Base-by-base conservation (phyloP, 2,113 vertebrate species). In the Eulemur rufifrons region DNA sequence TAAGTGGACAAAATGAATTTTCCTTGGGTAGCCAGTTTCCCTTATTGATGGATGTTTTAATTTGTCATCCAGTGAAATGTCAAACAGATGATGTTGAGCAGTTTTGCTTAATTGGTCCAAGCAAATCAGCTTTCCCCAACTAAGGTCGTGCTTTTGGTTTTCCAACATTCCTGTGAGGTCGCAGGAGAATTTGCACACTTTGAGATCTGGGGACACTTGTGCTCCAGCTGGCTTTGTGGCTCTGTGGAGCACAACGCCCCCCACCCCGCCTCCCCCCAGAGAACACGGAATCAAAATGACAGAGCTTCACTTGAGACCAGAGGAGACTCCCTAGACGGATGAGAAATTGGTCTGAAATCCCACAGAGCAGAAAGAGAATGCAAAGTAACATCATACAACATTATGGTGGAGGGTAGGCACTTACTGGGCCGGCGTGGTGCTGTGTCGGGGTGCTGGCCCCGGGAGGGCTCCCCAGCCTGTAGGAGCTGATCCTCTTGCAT, bases 381-480 rank as follows among this genome's bases (percentile, higher is more conserved):
- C 17, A 45, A 56, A 83, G 56, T 14, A 23, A 34, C 3, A 5
- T 17, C 50, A 3, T 3, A 8, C 1, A 3, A 8, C 3, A 1
- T 50, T 34, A 56, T 0, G 5, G 17, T 13, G 34, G 32, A 54
- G 73, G 37, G 6, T 10, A 4, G 63, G 15, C 13, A 11, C 27
- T 66, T 50, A 3, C 42, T 13, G 45, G 50, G 47, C 63, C 50
- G 32, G 37, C 7, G 18, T 56, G 50, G 74, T 68, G 71, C 37
- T 74, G 3, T 0, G 25, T 59, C 45, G 39, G 25, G 12, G 42
- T 61, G 69, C 37, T 63, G 42, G 56, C 17, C 37, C 25, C 3
- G 0, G 10, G 61, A 47, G 34, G 23, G 6, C 5, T 14, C 39
- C 61, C 17, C 1, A n/a, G 29, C n/a, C 3, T 29, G 3, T 5